Percentiles rank a stretch among this genome's conserved stretches.
Evolutionary conservation across 2,797 vertebrate genomes (phyloP).

Genomic region (Pseudomugil tenellus): DNA sequence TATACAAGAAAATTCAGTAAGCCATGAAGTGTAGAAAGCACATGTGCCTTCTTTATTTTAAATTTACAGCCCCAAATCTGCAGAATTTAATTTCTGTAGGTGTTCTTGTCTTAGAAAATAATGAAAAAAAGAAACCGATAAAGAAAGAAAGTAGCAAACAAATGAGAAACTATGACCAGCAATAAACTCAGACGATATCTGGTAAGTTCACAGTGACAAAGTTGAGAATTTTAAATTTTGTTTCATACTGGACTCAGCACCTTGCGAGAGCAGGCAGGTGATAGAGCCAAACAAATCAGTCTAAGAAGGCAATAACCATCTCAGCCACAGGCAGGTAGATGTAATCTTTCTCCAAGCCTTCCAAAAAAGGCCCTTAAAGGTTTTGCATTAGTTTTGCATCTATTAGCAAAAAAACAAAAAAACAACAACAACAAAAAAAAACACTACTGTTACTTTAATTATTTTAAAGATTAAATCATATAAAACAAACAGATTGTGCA

Average conservation of each 20-base stretch:
- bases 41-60: too few relatives aligned
- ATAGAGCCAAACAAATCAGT: slow-evolving; percentile 61
- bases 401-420: slow-evolving; percentile 23
- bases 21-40: too few relatives aligned
- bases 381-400: slow-evolving; percentile 26
- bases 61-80: too few relatives aligned
- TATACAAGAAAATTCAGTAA: too few relatives aligned
- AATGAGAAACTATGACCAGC: slow-evolving; percentile 17
- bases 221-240: slow-evolving; percentile 48
- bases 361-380: slow-evolving; percentile 38
- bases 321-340: slow-evolving; percentile 32
- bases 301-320: slow-evolving; percentile 50
- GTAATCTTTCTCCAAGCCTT: slow-evolving; percentile 39
- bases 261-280: slow-evolving; percentile 40
- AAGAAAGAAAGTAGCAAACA: slow-evolving; percentile 25
- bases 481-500: too few relatives aligned
- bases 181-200: slow-evolving; percentile 35
- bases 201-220: slow-evolving; percentile 18
- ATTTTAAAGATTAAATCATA: not conserved
- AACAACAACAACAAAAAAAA: not conserved
- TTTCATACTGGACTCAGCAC: slow-evolving; percentile 52
- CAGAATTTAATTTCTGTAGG: too few relatives aligned
- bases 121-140: not conserved
- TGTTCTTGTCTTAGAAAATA: too few relatives aligned
- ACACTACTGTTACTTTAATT: too few relatives aligned